Percentiles rank a stretch among this genome's conserved stretches.
Evolutionary conservation across 2,113 vertebrate species (phyloP).

Genomic region (Lontra canadensis): DNA sequence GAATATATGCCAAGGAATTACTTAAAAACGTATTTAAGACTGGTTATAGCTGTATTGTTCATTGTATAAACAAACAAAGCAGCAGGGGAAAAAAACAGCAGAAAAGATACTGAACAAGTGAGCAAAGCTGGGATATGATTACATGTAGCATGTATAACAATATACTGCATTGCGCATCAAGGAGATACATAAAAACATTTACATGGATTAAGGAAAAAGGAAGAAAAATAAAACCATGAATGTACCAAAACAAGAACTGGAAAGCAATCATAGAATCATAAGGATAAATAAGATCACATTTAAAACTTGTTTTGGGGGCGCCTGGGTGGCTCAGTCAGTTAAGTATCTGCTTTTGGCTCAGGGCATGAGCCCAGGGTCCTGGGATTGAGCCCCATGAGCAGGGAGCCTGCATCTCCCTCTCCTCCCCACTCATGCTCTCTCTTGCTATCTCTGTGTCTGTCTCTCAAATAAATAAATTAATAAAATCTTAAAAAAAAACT

Average conservation of each 20-base stretch:
- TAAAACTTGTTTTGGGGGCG: not conserved
- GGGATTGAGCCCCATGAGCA: not conserved
- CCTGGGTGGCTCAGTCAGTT: not conserved
- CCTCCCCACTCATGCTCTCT: not conserved
- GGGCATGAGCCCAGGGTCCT: no score
- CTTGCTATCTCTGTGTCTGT: not conserved
- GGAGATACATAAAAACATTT: not conserved
- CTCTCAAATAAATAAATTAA: not conserved
- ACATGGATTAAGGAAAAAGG: not conserved
- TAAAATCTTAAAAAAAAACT: not conserved
- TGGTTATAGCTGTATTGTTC: not conserved
- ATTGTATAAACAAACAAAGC: not conserved
- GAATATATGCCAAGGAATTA: not conserved
- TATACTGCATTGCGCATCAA: not conserved
- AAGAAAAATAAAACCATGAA: not conserved
- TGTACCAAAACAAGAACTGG: not conserved
- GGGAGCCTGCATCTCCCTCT: not conserved
- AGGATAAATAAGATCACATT: not conserved
- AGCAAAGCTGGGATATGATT: not conserved
- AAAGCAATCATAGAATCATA: not conserved
- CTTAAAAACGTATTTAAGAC: constrained; percentile 14
- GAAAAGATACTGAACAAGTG: not conserved
- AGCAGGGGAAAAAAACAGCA: not conserved
- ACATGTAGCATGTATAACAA: not conserved
- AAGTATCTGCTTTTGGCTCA: not conserved